Evolutionary conservation across 2,888 invertebrate genomes (phyloP), one percentile per base, ranked within the genome.

Genomic region (Papilio demoleus): DNA sequence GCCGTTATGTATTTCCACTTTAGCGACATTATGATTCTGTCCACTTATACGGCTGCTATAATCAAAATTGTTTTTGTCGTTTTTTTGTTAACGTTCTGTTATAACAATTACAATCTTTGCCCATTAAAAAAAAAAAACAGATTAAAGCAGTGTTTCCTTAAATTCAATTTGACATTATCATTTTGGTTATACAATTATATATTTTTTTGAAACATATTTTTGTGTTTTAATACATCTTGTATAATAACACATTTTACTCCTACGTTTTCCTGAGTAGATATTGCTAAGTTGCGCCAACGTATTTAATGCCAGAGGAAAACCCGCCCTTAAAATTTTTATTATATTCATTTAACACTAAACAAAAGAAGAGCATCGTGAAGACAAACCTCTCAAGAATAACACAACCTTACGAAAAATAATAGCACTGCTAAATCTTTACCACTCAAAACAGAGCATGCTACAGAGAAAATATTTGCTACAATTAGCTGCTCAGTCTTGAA

Each of bases 21-120:
- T 59, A 31, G 53, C 53, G 31, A 31, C 53, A 56, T 56, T 56
- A 31, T 56, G 53, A 56, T 56, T 31, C 31, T 31, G 53, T 56
- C 31, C 31, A 31, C 53, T 56, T 56, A 56, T n/a, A 4, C 31
- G 27, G 9, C n/a, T 31, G 53, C 53, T 31, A 31, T 56, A 56
- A 56, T 56, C 24, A 56, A 50, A 56, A 56, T 56, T 17, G 53
- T 56, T 17, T 31, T 31, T 56, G 53, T 56, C 53, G 27, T 11
- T 31, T n/a, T 53, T 56, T 56, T 53, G 53, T 53, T 22, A 50
- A 50, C 14, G 53, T 53, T 56, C 31, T 31, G 27, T 17, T 53
- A 31, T 31, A 56, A 31, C 11, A 27, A 27, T 53, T n/a, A 53
- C 24, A n/a, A 31, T n/a, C n/a, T n/a, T n/a, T n/a, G n/a, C n/a